Base-by-base conservation (phyloP, 2,797 vertebrate genomes). In the Accipiter badius region DNA sequence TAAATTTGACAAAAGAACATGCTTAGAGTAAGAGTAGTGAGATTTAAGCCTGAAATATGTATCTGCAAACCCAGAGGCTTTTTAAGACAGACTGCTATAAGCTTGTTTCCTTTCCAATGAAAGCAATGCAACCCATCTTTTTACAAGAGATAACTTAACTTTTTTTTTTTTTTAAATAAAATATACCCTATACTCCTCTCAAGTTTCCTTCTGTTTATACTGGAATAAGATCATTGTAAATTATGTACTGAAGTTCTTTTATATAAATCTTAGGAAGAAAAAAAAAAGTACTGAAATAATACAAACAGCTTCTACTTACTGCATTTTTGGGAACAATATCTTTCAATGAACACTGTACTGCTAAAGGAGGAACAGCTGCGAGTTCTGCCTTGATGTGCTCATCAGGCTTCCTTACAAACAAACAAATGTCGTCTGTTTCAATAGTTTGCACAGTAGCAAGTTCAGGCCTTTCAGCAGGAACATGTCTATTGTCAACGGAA, bases 251-350 rank as follows among this genome's bases (percentile, higher is more conserved):
- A 67, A 70, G 47, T 63, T 86, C 24, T 65, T 76, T 19, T 57
- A 44, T 19, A 79, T 9, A 59, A 49, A 40, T 33, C 18, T 70
- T 37, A 46, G 11, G 5, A 69, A 49, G 13, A 54, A 58, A 44
- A 71, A 47, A 70, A 44, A 12, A 33, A 15, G 3, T 57, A 46
- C 22, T 47, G 18, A 82, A 93, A 59, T 8, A 61, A 9, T 40
- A 66, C 14, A 26, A 66, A 39, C 9, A 67, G 39, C 28, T 86
- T 67, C 79, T 61, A 98, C 98, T 98, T 96, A 98, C 98, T 61
- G 96, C 94, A 92, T 96, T 97, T 92, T 92, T 97, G 78, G 98
- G 98, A 97, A 98, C 97, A 74, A 98, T 74, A 93, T 98, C 98
- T 93, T 98, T 98, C 94, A 98, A 22, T 14, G 98, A 98, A 59